phyloP scores from a whole-genome alignment of 2,113 vertebrate species.

The Okapia johnstoni region DNA sequence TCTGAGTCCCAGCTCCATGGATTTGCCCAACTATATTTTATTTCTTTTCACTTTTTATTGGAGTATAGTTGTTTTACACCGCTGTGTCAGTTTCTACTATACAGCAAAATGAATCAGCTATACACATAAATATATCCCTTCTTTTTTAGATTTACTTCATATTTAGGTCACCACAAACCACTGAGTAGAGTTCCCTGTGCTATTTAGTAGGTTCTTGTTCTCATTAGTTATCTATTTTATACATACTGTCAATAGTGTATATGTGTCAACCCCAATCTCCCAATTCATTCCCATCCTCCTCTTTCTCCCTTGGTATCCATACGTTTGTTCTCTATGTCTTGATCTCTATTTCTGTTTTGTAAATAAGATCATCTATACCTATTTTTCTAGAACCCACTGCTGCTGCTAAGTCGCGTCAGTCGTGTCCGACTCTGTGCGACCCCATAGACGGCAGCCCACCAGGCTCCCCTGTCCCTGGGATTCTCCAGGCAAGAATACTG shows the following conservation, averaged over 20 bases:
- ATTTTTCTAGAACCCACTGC: background rate
- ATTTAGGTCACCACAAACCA: background rate
- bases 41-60: background rate
- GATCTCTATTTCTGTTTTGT: background rate
- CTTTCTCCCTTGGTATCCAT: background rate
- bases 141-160: background rate
- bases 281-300: background rate
- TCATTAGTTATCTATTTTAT: background rate
- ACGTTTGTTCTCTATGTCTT: background rate
- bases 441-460: too few species aligned
- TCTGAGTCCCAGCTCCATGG: background rate
- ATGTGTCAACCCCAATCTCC: background rate
- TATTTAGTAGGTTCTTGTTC: background rate
- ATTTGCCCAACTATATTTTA: background rate
- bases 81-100: background rate
- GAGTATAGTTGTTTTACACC: background rate
- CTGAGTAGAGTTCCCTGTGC: background rate
- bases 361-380: background rate
- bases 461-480: too few species aligned
- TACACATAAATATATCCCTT: background rate
- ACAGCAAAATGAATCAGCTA: background rate
- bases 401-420: too few species aligned
- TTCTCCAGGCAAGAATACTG: too few species aligned
- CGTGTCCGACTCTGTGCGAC: too few species aligned
- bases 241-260: background rate